phyloP scores from a whole-genome alignment of 2,113 vertebrate species.

The Ramphastos sulfuratus region DNA sequence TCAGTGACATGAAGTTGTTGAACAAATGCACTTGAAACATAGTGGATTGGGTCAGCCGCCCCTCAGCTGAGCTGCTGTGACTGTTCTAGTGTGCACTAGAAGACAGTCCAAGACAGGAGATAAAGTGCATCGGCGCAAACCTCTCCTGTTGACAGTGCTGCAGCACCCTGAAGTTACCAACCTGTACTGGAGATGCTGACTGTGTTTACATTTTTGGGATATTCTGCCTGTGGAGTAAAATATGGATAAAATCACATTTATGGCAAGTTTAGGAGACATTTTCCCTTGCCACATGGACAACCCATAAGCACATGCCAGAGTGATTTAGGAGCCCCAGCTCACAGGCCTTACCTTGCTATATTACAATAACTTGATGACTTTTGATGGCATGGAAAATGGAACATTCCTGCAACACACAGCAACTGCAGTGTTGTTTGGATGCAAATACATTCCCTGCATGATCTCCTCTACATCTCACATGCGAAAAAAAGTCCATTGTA shows the following conservation, averaged over 20 bases:
- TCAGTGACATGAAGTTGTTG: background rate
- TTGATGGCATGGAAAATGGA: accelerated
- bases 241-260: accelerated
- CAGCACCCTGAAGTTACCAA: background rate
- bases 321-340: background rate
- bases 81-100: no score
- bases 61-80: background rate
- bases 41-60: background rate
- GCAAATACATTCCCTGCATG: background rate
- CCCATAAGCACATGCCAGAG: background rate
- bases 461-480: background rate
- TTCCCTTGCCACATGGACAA: background rate
- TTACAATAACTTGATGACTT: background rate
- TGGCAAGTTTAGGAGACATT: background rate
- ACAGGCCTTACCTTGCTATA: accelerated
- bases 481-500: background rate
- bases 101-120: accelerated
- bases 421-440: accelerated
- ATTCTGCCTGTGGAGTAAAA: background rate
- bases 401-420: accelerated
- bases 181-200: background rate
- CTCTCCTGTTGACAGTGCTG: background rate
- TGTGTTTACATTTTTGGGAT: background rate
- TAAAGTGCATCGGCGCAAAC: background rate
- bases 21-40: background rate